Evolutionary conservation across 1,140 invertebrate genomes (phyloP).

Genomic region (Aphis gossypii): DNA sequence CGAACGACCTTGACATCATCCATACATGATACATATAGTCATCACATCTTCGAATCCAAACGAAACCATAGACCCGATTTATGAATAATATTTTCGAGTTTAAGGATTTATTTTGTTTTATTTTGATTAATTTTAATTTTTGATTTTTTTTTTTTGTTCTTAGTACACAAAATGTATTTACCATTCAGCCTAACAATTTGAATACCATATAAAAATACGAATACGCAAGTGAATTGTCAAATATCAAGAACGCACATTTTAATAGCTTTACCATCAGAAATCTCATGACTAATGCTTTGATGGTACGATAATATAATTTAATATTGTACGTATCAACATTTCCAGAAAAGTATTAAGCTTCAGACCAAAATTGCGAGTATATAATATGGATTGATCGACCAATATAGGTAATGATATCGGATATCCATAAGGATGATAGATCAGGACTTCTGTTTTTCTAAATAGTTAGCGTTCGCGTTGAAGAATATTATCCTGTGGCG

Average conservation of each 20-base stretch:
- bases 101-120: background rate
- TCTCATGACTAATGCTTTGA: background rate
- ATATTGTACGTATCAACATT: background rate
- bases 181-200: background rate
- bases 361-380: background rate
- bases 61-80: background rate
- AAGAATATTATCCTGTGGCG: background rate
- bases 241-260: background rate
- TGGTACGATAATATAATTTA: background rate
- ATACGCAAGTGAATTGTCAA: background rate
- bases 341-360: background rate
- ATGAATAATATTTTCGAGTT: background rate
- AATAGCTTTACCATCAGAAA: background rate
- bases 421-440: background rate
- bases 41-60: background rate
- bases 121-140: background rate
- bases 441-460: background rate
- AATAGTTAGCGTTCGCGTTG: background rate
- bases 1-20: conserved; percentile 41
- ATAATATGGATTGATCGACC: background rate
- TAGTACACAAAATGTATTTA: background rate
- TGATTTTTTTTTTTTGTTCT: background rate
- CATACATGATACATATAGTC: background rate
- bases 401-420: background rate
- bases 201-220: background rate